Evolutionary conservation across 2,888 invertebrate genomes (phyloP), one percentile per base, ranked within the genome.

Genomic region (Leptinotarsa juncta): DNA sequence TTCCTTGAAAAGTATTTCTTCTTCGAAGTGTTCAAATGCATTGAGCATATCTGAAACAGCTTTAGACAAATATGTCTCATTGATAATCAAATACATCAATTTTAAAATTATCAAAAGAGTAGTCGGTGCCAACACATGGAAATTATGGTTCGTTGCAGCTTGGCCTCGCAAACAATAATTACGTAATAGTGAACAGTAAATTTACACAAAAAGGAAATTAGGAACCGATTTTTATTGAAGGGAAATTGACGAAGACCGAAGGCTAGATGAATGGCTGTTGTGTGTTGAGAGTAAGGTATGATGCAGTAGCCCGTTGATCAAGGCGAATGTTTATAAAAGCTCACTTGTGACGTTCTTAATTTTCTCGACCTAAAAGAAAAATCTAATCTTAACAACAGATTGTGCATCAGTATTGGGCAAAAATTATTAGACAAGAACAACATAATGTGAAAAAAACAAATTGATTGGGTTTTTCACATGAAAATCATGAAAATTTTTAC

Each of bases 361-460:
- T 62, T 62, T 62, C 62, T 62, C 62, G 62, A 62, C 62, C 62
- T 62, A 62, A 32, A 62, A 62, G 26, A 62, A 62, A 62, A 62
- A 62, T 15, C 10, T 1, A 57, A 18, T 23, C 57, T 57, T 57
- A 57, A 15, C 16, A 51, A 16, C 15, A n/a, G 51, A 51, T 42
- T 42, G 10, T 42, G 42, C 10, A 42, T 42, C 42, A 42, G 32
- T 42, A 42, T 42, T 42, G 42, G 42, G 42, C 3, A 42, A 42
- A 42, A 42, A 42, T 42, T 42, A 42, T 42, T 0, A 42, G 42
- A 42, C 42, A 10, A 42, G 42, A 10, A 42, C 42, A 42, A 42
- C 10, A 32, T 10, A 42, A 42, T 2, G 2, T 42, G 10, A 42
- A 42, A 42, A 32, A 42, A 42, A 10, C 32, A 7, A 10, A 42